Evolutionary conservation across 2,797 vertebrate genomes (phyloP), one percentile per base, ranked within the genome.

Genomic region (Sciurus vulgaris): DNA sequence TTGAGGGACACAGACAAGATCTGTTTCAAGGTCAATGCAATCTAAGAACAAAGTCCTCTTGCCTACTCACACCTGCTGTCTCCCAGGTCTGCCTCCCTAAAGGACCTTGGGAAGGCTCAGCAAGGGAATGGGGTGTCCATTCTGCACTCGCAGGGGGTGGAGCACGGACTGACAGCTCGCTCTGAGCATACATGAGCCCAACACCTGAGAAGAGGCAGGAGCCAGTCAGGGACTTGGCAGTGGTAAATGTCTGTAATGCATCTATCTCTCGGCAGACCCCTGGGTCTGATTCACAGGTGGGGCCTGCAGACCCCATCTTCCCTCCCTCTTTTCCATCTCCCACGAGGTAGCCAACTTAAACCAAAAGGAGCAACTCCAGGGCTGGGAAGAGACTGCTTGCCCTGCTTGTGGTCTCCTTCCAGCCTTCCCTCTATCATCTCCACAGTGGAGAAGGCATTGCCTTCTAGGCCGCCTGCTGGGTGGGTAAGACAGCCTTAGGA

Each of bases 1-100:
- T 95, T 11, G 4, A 78, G 49, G 61, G 17, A 86, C 54, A 77
- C 38, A 93, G n/a, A 86, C 56, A 84, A 86, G 85, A 76, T 67
- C 35, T 49, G 14, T 65, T 91, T 89, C 70, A 78, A 86, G 56
- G 74, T 81, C 87, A 90, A 54, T 11, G 15, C 4, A 61, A 79
- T 22, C 51, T 88, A 77, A 93, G 95, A 85, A 56, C 41, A n/a
- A 92, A 65, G 51, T 9, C 4, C 4, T 70, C 59, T 3, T 38
- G 8, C 35, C 67, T 35, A 61, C 17, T 63, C n/a, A 87, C 85
- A 63, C 28, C 33, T 73, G 65, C 14, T 38, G 4, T 56, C 47
- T 95, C 69, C 76, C 2, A 65, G 67, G 33, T 30, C 70, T 56
- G 59, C 7, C 30, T 77, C 41, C 26, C 69, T 79, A 78, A 44